Evolutionary conservation across 1,140 invertebrate genomes (phyloP), one percentile per base, ranked within the genome.

Genomic region (Panagrolaimus sp.): DNA sequence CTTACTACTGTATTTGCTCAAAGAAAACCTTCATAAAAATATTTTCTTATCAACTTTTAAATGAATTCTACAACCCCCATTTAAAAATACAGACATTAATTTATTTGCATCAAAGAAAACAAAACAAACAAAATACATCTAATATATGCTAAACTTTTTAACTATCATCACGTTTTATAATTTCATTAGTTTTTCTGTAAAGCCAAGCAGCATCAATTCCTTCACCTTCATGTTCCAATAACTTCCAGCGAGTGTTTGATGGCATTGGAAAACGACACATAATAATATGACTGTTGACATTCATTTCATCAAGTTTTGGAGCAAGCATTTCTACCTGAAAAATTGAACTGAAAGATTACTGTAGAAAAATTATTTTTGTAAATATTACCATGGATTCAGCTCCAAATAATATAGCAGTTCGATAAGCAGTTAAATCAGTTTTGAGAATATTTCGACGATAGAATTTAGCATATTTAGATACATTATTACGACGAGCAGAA

Each of bases 131-230:
- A 51, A 38, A 45, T 9, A 38, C 31, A 2, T 38, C 2, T 38
- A 2, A n/a, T n/a, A n/a, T n/a, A 7, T 38, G 2, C 31, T 38
- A 38, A 44, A 14, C 7, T 9, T 31, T 65, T 42, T 4, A 44
- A 44, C 4, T 44, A 42, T 65, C 25, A 64, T 42, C 14, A 42
- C 57, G 44, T 23, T 42, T 57, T 23, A 67, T 47, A 67, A 67
- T 57, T 46, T 68, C 46, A 68, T 48, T n/a, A 31, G 43, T 64
- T 61, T 63, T 74, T 45, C 65, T 70, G 63, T 80, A 80, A 25
- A 80, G 69, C 78, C 78, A 80, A 31, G 74, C 76, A 42, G 79
- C 67, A 68, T 81, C 79, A 27, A 80, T 82, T 25, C 80, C 80
- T 61, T 72, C 71, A 44, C 80, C 79, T 63, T 76, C 72, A 63